Evolutionary conservation across 2,888 invertebrate genomes (phyloP), one percentile per base, ranked within the genome.

Genomic region (Brenthis daphne): DNA sequence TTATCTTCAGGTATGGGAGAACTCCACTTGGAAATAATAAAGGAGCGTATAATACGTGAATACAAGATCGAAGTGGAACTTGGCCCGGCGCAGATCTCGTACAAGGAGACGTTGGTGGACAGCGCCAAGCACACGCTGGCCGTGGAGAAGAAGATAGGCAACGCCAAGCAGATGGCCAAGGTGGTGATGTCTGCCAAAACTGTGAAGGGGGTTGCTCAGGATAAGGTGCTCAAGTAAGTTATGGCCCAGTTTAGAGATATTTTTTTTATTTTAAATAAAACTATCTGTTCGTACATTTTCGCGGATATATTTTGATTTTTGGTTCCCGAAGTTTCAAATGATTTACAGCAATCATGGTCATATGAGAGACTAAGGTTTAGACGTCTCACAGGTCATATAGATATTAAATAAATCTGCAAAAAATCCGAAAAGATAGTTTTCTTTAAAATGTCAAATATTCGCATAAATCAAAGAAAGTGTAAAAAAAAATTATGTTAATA

Each of bases 21-120:
- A 86, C 94, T 99, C 1, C 99, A 99, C 84, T 93, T 99, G 71
- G 99, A 99, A 75, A 96, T 99, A 70, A 96, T 99, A 53, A 96
- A 96, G 82, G 98, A 99, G 76, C 94, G 99, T 24, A 95, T 99
- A 63, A 85, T 94, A 57, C 95, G 95, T 66, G 98, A 99, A 79
- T 99, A 97, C 86, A 97, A 97, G 82, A 95, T 99, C 66, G 97
- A 99, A 14, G 98, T 95, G 0, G 97, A 98, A 73, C 88, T 99
- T 29, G 99, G 99, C 0, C 95, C 97, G 0, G 87, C 99, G 29
- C 98, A 98, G 93, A 98, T 99, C 57, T 97, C 98, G 1, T 99
- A 99, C 85, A 95, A 96, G 68, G 99, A 99, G 91, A 94, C 96
- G 0, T 90, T 97, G 57, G 75, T 85, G 0, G 86, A 86, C 0